These are phyloP conservation scores for Caenorhabditis brenneri DNA, from an alignment of 1,140 invertebrate species.

Conservation along the genomic window DNA sequence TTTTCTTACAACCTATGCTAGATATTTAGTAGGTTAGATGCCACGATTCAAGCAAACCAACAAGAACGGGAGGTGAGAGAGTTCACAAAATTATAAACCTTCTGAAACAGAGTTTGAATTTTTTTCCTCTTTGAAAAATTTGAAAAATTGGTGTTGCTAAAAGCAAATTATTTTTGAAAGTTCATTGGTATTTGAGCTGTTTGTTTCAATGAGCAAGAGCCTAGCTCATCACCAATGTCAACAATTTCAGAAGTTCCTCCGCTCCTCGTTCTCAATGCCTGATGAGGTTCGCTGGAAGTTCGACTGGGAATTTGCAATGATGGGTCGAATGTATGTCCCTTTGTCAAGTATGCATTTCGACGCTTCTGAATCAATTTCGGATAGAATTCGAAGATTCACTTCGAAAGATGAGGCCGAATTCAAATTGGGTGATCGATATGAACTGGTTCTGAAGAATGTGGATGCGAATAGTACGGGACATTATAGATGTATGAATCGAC, in stretches of 20 bases:
- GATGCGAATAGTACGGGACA: constrained; percentile 40
- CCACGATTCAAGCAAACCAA: no score
- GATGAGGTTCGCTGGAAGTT: constrained; percentile 34
- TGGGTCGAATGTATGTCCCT: constrained; percentile 13
- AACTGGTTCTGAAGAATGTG: constrained; percentile 33
- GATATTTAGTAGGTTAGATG: no score
- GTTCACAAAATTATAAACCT: no score
- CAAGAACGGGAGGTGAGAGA: no score
- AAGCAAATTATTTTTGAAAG: no score
- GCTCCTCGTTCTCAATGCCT: constrained; percentile 1
- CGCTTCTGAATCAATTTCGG: constrained; percentile 27
- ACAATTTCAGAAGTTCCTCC: constrained; percentile 24
- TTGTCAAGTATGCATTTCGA: constrained; percentile 40
- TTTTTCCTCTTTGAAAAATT: no score
- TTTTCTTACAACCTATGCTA: no score
- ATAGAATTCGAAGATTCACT: not conserved
- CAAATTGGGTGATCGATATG: constrained; percentile 43
- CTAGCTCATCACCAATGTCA: no score
- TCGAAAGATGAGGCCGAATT: constrained; percentile 36
- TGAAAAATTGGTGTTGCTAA: no score
- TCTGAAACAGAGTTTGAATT: no score
- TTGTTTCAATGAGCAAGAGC: no score
- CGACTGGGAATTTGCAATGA: constrained; percentile 46
- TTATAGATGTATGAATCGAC: constrained; percentile 48
- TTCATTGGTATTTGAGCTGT: no score